Evolutionary conservation across 1,140 invertebrate genomes (phyloP).

Genomic region (Leptopilina boulardi): DNA sequence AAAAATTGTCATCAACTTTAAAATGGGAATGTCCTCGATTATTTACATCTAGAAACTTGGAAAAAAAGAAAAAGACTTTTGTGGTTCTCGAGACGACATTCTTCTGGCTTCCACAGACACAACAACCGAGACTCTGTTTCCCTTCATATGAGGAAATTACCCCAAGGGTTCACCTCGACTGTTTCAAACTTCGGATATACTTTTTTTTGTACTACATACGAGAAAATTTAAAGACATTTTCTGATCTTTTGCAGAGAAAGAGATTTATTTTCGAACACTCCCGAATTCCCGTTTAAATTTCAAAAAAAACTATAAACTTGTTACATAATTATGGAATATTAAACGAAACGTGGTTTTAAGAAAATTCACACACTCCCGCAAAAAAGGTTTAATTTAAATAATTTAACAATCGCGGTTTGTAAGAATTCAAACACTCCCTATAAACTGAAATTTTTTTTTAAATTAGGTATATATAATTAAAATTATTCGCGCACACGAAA

Average conservation of each 20-base stretch:
- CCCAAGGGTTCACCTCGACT: not conserved
- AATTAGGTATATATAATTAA: too few relatives aligned
- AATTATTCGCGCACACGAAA: too few relatives aligned
- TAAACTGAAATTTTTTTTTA: too few relatives aligned
- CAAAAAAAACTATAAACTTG: too few relatives aligned
- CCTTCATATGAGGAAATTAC: slow-evolving; percentile 18
- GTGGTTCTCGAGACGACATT: not conserved
- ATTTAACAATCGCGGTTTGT: not conserved
- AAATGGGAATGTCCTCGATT: not conserved
- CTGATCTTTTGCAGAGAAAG: not conserved
- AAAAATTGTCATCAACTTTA: too few relatives aligned
- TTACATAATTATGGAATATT: too few relatives aligned
- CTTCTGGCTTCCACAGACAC: not conserved
- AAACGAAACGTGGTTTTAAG: too few relatives aligned
- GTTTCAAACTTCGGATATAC: not conserved
- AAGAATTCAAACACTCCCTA: too few relatives aligned
- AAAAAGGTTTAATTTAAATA: not conserved
- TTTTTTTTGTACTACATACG: slow-evolving; percentile 18
- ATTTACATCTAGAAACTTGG: not conserved
- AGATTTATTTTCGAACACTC: not conserved
- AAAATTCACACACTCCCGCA: not conserved
- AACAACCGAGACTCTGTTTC: slow-evolving; percentile 4
- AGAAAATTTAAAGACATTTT: not conserved
- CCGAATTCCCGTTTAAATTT: too few relatives aligned
- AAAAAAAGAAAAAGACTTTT: not conserved